Base-by-base conservation (phyloP, 2,113 vertebrate species). In the Dipodomys spectabilis region DNA sequence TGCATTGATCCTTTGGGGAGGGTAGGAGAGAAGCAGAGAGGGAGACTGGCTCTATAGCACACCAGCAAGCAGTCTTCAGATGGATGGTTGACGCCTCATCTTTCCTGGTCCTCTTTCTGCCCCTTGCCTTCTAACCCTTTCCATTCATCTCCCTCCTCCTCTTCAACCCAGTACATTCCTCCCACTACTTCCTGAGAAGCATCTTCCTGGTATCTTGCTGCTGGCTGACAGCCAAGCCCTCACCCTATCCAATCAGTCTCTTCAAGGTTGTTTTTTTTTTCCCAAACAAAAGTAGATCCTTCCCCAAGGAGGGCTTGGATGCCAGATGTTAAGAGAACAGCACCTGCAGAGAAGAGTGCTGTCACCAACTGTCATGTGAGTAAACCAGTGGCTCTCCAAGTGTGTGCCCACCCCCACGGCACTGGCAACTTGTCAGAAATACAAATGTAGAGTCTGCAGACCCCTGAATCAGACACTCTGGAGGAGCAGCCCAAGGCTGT, bases 211-310 rank as follows among this genome's bases (percentile, higher is more conserved):
- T 62, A 27, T 25, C 64, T 74, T 13, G 27, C 32, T 57, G 72
- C 80, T 94, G 90, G 30, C 62, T 92, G 67, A 75, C 23, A 69
- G 30, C 68, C 65, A 73, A 81, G 53, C 30, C 57, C 28, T 88
- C 75, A 75, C 32, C 65, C 8, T n/a, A n/a, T 28, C 32, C 69
- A 28, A 67, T 39, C 65, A 78, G 5, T 6, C 9, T 86, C 67
- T 53, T 53, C 35, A 9, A 72, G 53, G 7, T n/a, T n/a, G n/a
- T 19, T 80, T 65, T 88, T 53, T 69, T 64, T 7, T 5, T 25
- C n/a, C 2, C 28, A 69, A 39, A 20, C 72, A 82, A 65, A 86
- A 22, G 4, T 27, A 73, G 67, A 92, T 77, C 0, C 23, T 53
- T 57, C 44, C 74, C 67, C 35, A 60, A 74, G 44, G 67, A 82